These are phyloP conservation scores for Rhorus exstirpatorius DNA, from an alignment of 2,888 invertebrate species.

Conservation along the genomic window DNA sequence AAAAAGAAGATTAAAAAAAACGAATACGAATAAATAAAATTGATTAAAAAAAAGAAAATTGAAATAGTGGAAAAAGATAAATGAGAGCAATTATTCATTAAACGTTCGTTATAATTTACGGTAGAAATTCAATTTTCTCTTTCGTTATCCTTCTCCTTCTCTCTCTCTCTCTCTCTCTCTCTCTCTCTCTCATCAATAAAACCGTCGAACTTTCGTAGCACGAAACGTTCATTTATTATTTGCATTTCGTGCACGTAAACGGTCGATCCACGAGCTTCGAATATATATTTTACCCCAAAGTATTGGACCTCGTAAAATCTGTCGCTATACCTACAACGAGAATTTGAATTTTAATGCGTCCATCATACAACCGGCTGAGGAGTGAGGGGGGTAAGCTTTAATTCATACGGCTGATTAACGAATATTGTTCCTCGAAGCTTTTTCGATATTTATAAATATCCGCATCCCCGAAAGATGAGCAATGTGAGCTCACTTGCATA, in stretches of 20 bases:
- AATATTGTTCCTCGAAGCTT: slow-evolving; percentile 38
- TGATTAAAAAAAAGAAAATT: slow-evolving; percentile 41
- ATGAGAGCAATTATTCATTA: slow-evolving; percentile 33
- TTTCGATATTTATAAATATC: not conserved
- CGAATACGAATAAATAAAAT: slow-evolving; percentile 23
- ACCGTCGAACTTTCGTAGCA: slow-evolving; percentile 38
- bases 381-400: no score
- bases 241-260: slow-evolving; percentile 62
- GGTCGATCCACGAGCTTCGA: slow-evolving; percentile 61
- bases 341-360: slow-evolving; percentile 49
- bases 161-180: not conserved
- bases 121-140: slow-evolving; percentile 47
- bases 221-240: slow-evolving; percentile 58
- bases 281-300: slow-evolving; percentile 57
- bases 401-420: slow-evolving; percentile 62
- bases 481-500: no score
- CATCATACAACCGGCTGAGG: not conserved
- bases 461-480: no score
- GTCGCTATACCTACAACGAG: not conserved
- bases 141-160: not conserved
- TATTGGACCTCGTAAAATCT: slow-evolving; percentile 35
- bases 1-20: not conserved
- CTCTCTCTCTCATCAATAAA: slow-evolving; percentile 26
- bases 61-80: not conserved
- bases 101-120: slow-evolving; percentile 34